Base-by-base conservation (phyloP, 2,888 invertebrate genomes). In the Trissolcus brochymenae region DNA sequence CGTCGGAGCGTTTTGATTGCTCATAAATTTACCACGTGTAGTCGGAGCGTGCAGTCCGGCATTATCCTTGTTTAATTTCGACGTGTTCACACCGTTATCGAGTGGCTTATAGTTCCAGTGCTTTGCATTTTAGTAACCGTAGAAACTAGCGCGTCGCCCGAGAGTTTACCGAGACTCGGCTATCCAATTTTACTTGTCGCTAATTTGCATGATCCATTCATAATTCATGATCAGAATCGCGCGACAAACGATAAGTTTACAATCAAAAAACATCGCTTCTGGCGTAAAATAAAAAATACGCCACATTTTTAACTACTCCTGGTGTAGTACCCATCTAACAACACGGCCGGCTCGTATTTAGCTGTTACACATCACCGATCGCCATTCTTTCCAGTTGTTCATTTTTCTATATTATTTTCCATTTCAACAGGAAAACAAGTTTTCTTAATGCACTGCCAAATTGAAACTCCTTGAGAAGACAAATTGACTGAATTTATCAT, bases 51-150 rank as follows among this genome's bases (percentile, higher is more conserved):
- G 66, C 29, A 35, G 41, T 51, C 19, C 67, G 66, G 61, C 71
- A 76, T 76, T 76, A 76, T 76, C 76, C 76, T 68, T 77, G 72
- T 77, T 77, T 77, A 77, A 77, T 77, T 77, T 77, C 76, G 59
- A 77, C 76, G 72, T 72, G 76, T 72, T 77, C 72, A 72, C 72
- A 68, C 76, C 72, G 72, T 77, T 77, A 77, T 77, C 72, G 72
- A 77, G 72, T 77, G 72, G 76, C 76, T 72, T 72, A 72, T 72
- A 77, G 72, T 72, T 68, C 72, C 64, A 64, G 64, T 68, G 72
- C 76, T 68, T 72, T 73, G 68, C 73, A 77, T 77, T 77, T 77
- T 77, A 54, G 72, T 77, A 68, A 72, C 73, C 64, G 53, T 51
- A 67, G 71, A 66, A 67, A 67, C 67, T 72, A 67, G 62, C 64